Evolutionary conservation across 1,140 invertebrate genomes (phyloP), one percentile per base, ranked within the genome.

Genomic region (Tetramorium simillimum): DNA sequence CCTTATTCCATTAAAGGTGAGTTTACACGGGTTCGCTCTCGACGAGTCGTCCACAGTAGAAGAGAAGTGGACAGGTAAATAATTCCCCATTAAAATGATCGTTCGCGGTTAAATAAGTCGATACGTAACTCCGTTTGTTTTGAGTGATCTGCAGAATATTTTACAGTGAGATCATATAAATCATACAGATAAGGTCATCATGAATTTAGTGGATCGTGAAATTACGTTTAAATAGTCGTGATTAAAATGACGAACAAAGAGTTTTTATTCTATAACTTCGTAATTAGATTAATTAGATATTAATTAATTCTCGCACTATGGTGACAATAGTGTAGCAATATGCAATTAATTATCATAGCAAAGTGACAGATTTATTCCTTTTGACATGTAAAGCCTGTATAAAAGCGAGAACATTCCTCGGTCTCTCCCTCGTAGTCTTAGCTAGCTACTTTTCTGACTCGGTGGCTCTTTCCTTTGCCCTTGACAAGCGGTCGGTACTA

Each of bases 1-100:
- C 21, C 69, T 84, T 60, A 49, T 75, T 84, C 80, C 69, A 75
- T 84, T 84, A 75, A 84, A 84, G 67, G 80, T 69, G 69, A 84
- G 51, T 75, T 84, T 84, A 75, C 51, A 82, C 28, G 80, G 40
- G 63, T 28, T 56, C 51, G 78, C 51, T 70, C 78, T 81, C 69
- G 46, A 81, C 53, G 24, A 73, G 67, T 72, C 67, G 80, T 75
- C 2, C 40, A 21, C n/a, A 18, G 12, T 9, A n/a, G 49, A 46
- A 40, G 21, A 43, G 37, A n/a, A 56, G 49, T 75, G 80, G 53
- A 60, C 40, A 18, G 24, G 53, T 43, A 75, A 73, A 84, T 56
- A 84, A 58, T 60, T 40, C 37, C 16, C 16, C 56, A 18, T 60
- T 21, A 53, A 53, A 67, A 67, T 37, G 69, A 84, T 73, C 24